Base-by-base conservation (phyloP, 2,797 vertebrate species). In the Strix occidentalis region DNA sequence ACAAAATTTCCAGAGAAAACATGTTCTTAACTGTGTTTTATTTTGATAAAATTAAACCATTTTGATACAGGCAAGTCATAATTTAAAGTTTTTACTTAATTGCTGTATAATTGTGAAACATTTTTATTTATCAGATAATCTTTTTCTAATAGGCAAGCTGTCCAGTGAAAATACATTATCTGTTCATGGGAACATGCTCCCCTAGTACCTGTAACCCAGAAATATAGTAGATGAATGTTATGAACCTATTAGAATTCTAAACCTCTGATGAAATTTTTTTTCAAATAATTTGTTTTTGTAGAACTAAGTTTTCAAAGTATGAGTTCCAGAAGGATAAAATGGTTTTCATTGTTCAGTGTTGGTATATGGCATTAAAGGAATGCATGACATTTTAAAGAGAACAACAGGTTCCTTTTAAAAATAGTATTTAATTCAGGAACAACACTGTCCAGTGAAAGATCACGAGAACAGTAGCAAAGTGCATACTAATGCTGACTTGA, bases 331-430 rank as follows among this genome's bases (percentile, higher is more conserved):
- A 68, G 86, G 23, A 82, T 89, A 70, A 88, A 95, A 83, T 92
- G 61, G 33, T 87, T 96, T 90, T 89, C 78, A 54, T 95, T 93
- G 95, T 96, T 94, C 91, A 76, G 37, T 68, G 77, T 93, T 96
- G 70, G 72, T 84, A 82, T 87, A 58, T 92, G 93, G 91, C 61
- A 96, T 94, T 95, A 60, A 76, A 97, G 84, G 94, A 95, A 96
- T 97, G 96, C 83, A 33, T 95, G 95, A 95, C 96, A 95, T 97
- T 96, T 95, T 95, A 54, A 93, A 94, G 89, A 93, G 95, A 97
- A 95, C 91, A 96, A 95, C 95, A 96, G 95, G 92, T 97, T 97
- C 92, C 84, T 95, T 97, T 95, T 95, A 90, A 97, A 95, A 95
- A 80, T 91, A 95, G 51, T 94, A 17, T 93, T 97, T 95, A 92